phyloP scores from a whole-genome alignment of 2,797 vertebrate genomes.

The Peromyscus attwateri region DNA sequence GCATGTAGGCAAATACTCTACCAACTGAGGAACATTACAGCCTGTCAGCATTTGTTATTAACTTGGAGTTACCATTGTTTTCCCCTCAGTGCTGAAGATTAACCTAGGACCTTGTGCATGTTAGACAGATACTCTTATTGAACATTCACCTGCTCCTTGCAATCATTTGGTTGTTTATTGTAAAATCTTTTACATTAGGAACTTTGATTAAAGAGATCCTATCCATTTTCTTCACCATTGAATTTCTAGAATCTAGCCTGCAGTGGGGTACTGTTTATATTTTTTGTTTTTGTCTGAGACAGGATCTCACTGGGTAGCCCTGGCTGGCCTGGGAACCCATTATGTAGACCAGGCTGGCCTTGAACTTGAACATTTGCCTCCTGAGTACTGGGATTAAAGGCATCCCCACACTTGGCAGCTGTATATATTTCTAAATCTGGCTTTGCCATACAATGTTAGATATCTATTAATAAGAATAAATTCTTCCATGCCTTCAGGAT shows the following conservation, averaged over 20 bases:
- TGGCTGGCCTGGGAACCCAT: not conserved
- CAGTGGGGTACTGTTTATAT: not conserved
- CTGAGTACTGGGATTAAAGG: not conserved
- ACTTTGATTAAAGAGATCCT: not conserved
- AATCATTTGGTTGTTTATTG: not conserved
- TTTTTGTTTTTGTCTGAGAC: not conserved
- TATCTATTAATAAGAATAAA: conserved; percentile 45
- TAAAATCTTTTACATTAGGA: conserved; percentile 38
- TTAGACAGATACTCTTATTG: not conserved
- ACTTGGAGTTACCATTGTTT: conserved; percentile 26
- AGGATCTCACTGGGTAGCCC: not conserved
- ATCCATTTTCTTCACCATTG: conserved; percentile 6
- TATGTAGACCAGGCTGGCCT: not conserved
- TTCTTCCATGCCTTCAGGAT: not conserved
- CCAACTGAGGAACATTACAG: not conserved
- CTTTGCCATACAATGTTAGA: not conserved
- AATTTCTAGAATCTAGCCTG: not conserved
- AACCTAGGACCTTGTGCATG: not conserved
- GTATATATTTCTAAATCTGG: conserved; percentile 41
- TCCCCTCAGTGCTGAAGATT: not conserved
- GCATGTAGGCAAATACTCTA: not conserved
- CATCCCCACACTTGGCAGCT: not conserved
- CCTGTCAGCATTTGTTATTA: not conserved
- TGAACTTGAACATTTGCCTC: not conserved
- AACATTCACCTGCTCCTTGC: not conserved